Percentiles rank a stretch among this genome's conserved stretches.
phyloP scores from a whole-genome alignment of 1,140 invertebrate genomes.

The Cydia splendana region DNA sequence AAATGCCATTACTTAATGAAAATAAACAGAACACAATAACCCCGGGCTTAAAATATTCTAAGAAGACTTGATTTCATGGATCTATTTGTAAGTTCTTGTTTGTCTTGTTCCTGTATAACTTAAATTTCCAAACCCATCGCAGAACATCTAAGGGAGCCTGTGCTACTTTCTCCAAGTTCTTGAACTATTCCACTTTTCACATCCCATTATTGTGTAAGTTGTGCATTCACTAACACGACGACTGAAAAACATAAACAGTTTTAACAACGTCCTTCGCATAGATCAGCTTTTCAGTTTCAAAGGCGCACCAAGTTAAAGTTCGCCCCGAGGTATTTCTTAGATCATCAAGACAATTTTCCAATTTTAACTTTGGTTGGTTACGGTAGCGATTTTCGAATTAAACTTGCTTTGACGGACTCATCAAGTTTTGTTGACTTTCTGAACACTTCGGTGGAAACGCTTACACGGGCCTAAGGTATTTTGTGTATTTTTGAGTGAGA shows the following conservation, averaged over 20 bases:
- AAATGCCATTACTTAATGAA: not conserved
- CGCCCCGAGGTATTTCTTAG: slow-evolving; percentile 65
- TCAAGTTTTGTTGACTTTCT: slow-evolving; percentile 65
- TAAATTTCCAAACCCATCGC: not conserved
- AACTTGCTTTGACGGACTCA: slow-evolving; percentile 60
- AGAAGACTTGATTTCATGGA: not conserved
- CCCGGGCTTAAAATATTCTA: not conserved
- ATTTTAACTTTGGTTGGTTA: slow-evolving; percentile 68
- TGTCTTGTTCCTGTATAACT: not conserved
- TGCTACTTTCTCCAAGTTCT: slow-evolving; percentile 11
- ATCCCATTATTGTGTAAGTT: slow-evolving; percentile 31
- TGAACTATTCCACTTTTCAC: slow-evolving; percentile 21
- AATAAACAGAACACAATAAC: not conserved
- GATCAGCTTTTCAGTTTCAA: slow-evolving; percentile 58
- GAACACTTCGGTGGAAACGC: slow-evolving; percentile 36
- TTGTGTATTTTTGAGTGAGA: not conserved
- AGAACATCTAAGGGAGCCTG: not conserved
- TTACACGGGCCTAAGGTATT: not conserved
- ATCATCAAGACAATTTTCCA: slow-evolving; percentile 69
- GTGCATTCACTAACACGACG: slow-evolving; percentile 17
- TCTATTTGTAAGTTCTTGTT: not conserved
- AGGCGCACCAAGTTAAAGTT: slow-evolving; percentile 65
- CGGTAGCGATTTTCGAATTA: slow-evolving; percentile 66
- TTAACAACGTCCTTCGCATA: slow-evolving; percentile 50
- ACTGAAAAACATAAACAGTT: slow-evolving; percentile 47